Evolutionary conservation across 2,888 invertebrate species (phyloP), one percentile per base, ranked within the genome.

Genomic region (Phyllotreta cruciferae): DNA sequence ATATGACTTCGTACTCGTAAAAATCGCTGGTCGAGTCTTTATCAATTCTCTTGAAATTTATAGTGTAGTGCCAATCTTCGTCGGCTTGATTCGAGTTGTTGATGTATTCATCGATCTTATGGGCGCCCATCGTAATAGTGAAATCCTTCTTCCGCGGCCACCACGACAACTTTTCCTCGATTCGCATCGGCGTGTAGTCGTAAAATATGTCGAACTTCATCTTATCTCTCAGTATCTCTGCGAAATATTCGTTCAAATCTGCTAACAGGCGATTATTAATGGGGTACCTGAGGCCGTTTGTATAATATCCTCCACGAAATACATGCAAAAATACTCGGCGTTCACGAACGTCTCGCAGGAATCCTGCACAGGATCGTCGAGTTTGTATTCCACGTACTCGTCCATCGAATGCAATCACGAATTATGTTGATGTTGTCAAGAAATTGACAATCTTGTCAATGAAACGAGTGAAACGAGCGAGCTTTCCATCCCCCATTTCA

Each of bases 1-100:
- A 71, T 37, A 62, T 67, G 1, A 66, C 70, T 52, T 68, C 64
- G 58, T 66, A 68, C 14, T 34, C 52, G 45, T 62, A 62, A 10
- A 60, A 62, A 34, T 66, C 54, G 42, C 66, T 66, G 9, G 36
- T 6, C 9, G 35, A 36, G 34, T 50, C 50, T 1, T 10, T 36
- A 11, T 9, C n/a, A 6, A n/a, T 47, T 4, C 6, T 4, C 1
- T 5, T 10, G 3, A 62, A 49, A 8, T 14, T 10, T 8, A 68
- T 8, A 3, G 60, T 38, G 37, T 62, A 68, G 7, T 60, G 11
- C 68, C 68, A 68, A n/a, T 64, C 53, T 56, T 66, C 66, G 3
- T 24, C 45, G 6, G 62, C 57, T 1, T 56, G 62, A 0, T 62
- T 39, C 1, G 62, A 64, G 14, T 34, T 41, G 10, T 67, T 55